Base-by-base conservation (phyloP, 1,140 invertebrate genomes). In the Pseudomyrmex sp. region DNA sequence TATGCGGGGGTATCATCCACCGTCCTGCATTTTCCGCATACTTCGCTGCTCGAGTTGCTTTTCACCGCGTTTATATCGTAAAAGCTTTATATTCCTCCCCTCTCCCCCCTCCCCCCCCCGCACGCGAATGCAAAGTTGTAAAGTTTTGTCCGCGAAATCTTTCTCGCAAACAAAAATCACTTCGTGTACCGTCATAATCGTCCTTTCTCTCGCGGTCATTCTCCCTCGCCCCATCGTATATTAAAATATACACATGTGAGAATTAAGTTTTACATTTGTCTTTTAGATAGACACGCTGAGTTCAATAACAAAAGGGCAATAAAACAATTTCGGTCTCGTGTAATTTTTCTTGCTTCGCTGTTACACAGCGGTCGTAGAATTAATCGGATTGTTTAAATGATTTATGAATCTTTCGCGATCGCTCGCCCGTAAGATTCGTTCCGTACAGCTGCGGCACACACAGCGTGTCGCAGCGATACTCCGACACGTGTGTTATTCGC, bases 301-400 rank as follows among this genome's bases (percentile, higher is more conserved):
- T 58, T 69, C 66, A 77, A 26, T 26, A 26, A n/a, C 23, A 44
- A 48, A 44, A 48, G 8, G 15, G 18, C 8, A 54, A 69, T 59
- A 35, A 80, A 20, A 35, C 35, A 35, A 70, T 50, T 70, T 80
- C 48, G 46, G 44, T 23, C 15, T 26, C 2, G 1, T 54, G 20
- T 59, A 62, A 80, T 80, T 59, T 59, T 62, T 26, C 20, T 68
- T 20, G 52, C 15, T 12, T 12, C 2, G 15, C 20, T 23, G 13
- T 35, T 48, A 48, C 0, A 3, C 15, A 26, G n/a, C 54, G 12
- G 18, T 80, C 59, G 54, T 35, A 18, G 10, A 18, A 13, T 2
- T 80, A 80, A 80, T 80, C 44, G 54, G 66, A 80, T 70, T 59
- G 66, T 15, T 50, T 79, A 70, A 70, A 69, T 80, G 54, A 70